A percentile compares a stretch with the other conserved stretches of the same genome.
These are phyloP conservation scores for Burhinus oedicnemus DNA, from an alignment of 2,113 vertebrate species.

Conservation along the genomic window DNA sequence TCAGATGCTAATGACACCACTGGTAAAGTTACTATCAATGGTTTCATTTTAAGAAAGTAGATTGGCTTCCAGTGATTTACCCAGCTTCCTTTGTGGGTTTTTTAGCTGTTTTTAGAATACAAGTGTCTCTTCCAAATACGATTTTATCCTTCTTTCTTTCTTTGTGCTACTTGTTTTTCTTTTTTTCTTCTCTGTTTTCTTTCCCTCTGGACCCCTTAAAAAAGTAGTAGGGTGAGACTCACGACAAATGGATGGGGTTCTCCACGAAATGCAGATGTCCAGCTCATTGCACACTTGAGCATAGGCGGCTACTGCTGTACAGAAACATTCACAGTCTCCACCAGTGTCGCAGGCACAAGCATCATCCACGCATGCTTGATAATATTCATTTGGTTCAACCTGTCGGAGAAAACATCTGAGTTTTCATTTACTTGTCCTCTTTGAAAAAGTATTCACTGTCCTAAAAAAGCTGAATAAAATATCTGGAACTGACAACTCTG, in stretches of 20 bases:
- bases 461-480: not conserved
- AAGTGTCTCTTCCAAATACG: not conserved
- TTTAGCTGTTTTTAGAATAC: not conserved
- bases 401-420: constrained; percentile 36
- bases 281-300: constrained; percentile 86
- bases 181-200: not conserved
- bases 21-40: not conserved
- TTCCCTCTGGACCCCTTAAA: not conserved
- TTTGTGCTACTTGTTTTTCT: not conserved
- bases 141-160: not conserved
- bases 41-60: not conserved
- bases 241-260: constrained; percentile 91
- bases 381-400: constrained; percentile 90
- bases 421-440: not conserved
- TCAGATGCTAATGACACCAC: not conserved
- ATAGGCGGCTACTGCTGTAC: constrained; percentile 91
- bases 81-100: not conserved
- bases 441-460: not conserved
- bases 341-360: constrained; percentile 92
- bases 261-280: constrained; percentile 87
- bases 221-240: constrained; percentile 64
- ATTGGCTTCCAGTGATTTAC: not conserved
- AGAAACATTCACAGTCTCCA: constrained; percentile 95
- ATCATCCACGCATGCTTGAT: constrained; percentile 89
- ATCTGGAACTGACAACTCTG: not conserved